Evolutionary conservation across 2,797 vertebrate species (phyloP).

Genomic region (Xiphorhynchus erythropygius): DNA sequence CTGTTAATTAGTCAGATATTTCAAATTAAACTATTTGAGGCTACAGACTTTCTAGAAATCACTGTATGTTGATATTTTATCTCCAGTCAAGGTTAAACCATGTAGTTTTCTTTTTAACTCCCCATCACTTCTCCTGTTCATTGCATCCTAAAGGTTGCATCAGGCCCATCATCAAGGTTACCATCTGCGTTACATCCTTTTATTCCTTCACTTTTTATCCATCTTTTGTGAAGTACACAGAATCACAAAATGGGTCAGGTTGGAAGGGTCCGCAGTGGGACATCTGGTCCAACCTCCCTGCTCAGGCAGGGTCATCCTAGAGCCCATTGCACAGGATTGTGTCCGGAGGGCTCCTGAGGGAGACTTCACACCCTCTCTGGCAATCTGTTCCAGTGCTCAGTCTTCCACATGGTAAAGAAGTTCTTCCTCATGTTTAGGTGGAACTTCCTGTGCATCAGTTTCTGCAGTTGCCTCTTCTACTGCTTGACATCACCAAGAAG

Average conservation of each 20-base stretch:
- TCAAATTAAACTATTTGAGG: not conserved
- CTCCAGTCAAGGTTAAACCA: not conserved
- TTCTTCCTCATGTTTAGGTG: not conserved
- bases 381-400: not conserved
- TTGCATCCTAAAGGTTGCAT: not conserved
- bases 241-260: not conserved
- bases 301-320: not conserved
- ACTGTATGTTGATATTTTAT: not conserved
- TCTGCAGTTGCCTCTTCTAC: not conserved
- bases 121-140: not conserved
- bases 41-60: not conserved
- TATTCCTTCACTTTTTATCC: not conserved
- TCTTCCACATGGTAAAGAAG: not conserved
- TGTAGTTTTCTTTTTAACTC: not conserved
- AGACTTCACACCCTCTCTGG: not conserved
- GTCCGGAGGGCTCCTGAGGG: not conserved
- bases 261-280: not conserved
- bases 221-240: not conserved
- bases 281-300: not conserved
- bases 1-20: not conserved
- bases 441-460: not conserved
- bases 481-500: no score
- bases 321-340: not conserved
- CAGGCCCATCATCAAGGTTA: rapidly evolving
- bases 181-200: not conserved